Evolutionary conservation across 2,888 invertebrate species (phyloP).

Genomic region (Orgyia antiqua): DNA sequence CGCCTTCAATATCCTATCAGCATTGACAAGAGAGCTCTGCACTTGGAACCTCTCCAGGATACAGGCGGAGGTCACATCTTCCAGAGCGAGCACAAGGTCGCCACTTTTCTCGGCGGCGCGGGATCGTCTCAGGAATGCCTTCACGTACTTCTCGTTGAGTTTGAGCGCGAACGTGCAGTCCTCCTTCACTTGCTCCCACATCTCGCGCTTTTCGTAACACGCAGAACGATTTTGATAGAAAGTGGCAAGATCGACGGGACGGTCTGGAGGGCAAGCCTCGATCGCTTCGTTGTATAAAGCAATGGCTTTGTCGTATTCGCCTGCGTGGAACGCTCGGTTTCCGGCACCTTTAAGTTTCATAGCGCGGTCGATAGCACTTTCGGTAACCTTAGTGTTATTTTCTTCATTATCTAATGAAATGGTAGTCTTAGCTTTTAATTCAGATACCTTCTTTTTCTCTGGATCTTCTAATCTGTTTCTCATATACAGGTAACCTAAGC

Average conservation of each 20-base stretch:
- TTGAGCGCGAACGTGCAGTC: conserved; percentile 93
- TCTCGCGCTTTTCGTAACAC: conserved; percentile 93
- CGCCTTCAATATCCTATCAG: conserved; percentile 92
- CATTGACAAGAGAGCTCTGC: conserved; percentile 86
- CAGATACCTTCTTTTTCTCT: conserved; percentile 73
- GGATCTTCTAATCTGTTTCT: conserved; percentile 76
- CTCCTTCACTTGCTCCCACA: conserved; percentile 89
- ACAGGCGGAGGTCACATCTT: conserved; percentile 96
- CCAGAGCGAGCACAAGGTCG: conserved; percentile 88
- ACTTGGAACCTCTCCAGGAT: conserved; percentile 93
- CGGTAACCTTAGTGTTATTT: conserved; percentile 54
- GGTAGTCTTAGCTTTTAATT: conserved; percentile 73
- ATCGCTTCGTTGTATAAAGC: conserved; percentile 94
- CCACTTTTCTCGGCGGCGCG: conserved; percentile 89
- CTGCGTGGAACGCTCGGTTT: conserved; percentile 89
- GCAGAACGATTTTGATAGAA: conserved; percentile 98
- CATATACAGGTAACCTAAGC: conserved; percentile 88
- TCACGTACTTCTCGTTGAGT: conserved; percentile 90
- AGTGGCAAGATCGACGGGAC: conserved; percentile 87
- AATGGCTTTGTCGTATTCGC: conserved; percentile 95
- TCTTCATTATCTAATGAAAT: conserved; percentile 81
- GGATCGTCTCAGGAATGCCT: conserved; percentile 91
- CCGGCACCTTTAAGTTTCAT: conserved; percentile 91
- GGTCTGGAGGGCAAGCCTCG: conserved; percentile 88
- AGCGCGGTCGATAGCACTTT: conserved; percentile 84